These are phyloP conservation scores for Idris sp. DNA, from an alignment of 1,140 invertebrate genomes.

Conservation along the genomic window DNA sequence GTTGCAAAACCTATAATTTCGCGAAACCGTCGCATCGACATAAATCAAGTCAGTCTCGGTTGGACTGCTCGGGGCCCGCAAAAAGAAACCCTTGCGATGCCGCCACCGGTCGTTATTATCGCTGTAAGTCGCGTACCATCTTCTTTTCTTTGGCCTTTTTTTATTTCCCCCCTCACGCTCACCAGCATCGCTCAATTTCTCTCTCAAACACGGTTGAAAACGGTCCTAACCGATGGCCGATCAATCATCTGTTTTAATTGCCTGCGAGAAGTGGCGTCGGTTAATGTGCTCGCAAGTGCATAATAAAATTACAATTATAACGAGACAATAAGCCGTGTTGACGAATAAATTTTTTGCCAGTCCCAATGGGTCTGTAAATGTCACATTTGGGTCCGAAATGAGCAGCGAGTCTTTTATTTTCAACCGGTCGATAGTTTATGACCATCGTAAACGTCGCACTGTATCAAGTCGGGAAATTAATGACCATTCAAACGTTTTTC, in stretches of 20 bases:
- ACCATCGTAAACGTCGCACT: conserved; percentile 29
- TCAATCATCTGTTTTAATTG: conserved; percentile 73
- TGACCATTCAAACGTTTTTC: conserved; percentile 4
- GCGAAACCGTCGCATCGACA: conserved; percentile 37
- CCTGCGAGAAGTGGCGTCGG: conserved; percentile 66
- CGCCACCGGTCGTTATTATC: conserved; percentile 60
- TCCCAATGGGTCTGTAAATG: conserved; percentile 18
- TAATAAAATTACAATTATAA: conserved; percentile 57
- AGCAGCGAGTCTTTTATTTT: conserved; percentile 34
- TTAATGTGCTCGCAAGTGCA: conserved; percentile 62
- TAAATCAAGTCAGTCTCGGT: conserved; percentile 47
- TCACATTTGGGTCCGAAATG: conserved; percentile 46
- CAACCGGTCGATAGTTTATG: conserved; percentile 40
- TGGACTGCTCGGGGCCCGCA: conserved; percentile 26
- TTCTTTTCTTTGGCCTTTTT: conserved; percentile 46
- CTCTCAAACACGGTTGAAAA: too few relatives aligned
- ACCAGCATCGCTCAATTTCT: too few relatives aligned
- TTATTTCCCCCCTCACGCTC: conserved; percentile 42
- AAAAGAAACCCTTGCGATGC: conserved; percentile 53
- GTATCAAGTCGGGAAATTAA: conserved; percentile 38
- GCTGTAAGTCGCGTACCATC: conserved; percentile 44
- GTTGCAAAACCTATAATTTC: conserved; percentile 44
- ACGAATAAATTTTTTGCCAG: conserved; percentile 47
- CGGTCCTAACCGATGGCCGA: too few relatives aligned
- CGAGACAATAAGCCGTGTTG: conserved; percentile 33